Percentiles rank a stretch among this genome's conserved stretches.
phyloP scores from a whole-genome alignment of 2,888 invertebrate species.

The Drosophila kanekoi region DNA sequence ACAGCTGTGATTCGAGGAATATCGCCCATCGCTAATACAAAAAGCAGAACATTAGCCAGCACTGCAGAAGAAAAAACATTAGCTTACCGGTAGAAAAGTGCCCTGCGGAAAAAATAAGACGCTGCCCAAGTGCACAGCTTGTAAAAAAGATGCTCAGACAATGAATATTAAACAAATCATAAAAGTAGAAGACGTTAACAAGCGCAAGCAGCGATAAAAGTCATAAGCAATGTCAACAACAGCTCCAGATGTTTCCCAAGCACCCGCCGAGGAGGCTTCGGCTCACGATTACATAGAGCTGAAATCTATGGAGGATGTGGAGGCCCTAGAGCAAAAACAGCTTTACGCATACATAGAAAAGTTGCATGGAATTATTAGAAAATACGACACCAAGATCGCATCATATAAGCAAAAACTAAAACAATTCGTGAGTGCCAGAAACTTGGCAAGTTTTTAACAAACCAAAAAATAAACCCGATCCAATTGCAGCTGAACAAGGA shows the following conservation, averaged over 20 bases:
- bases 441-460: accelerated
- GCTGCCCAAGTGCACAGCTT: neutral
- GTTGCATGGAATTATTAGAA: conserved; percentile 77
- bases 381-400: conserved; percentile 87
- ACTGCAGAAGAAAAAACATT: conserved; percentile 10
- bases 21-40: conserved; percentile 8
- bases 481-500: conserved; percentile 49
- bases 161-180: neutral
- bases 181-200: too few relatives aligned
- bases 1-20: neutral
- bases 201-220: neutral
- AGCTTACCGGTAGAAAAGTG: conserved; percentile 20
- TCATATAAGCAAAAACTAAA: conserved; percentile 87
- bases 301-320: conserved; percentile 56
- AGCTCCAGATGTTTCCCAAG: conserved; percentile 3
- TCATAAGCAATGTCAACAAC: conserved; percentile 29
- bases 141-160: neutral
- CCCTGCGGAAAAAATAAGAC: neutral
- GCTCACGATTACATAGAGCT: conserved; percentile 58
- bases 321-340: conserved; percentile 58
- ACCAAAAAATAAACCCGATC: neutral
- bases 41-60: neutral
- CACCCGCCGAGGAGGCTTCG: conserved; percentile 12
- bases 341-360: conserved; percentile 77
- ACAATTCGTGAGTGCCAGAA: conserved; percentile 85